Evolutionary conservation across 2,797 vertebrate genomes (phyloP), one percentile per base, ranked within the genome.

Genomic region (Pangasius macronema): DNA sequence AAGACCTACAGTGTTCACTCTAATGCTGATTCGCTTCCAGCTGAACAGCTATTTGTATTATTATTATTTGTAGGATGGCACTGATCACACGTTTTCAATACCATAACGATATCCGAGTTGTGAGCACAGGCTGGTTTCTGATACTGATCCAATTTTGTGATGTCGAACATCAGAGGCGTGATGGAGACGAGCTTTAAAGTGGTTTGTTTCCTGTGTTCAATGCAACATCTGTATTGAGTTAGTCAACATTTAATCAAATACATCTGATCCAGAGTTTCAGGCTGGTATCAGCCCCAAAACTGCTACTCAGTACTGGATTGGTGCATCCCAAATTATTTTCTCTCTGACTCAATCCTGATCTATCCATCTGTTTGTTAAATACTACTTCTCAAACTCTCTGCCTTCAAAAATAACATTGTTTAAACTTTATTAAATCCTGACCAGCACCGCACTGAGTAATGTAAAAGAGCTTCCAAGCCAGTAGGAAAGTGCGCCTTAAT

Each of bases 1-100:
- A 63, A 46, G 42, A 20, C 39, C 59, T 82, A 65, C 80, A 82
- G 65, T 24, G 82, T 68, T 83, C 42, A 68, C 63, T 65, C 80
- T 18, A 8, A 46, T 4, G 7, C 36, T 30, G 39, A 65, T 82
- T 65, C 65, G 39, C 80, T 82, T 18, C 59, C 80, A 82, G 80
- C 57, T n/a, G 77, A 57, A 59, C 24, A 16, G 59, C 57, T 49
- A 30, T n/a, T n/a, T n/a, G n/a, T n/a, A n/a, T n/a, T n/a, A n/a
- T n/a, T 33, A 30, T 80, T 59, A n/a, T 36, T 68, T 83, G 61
- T 53, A 51, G 42, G 46, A 70, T 0, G 11, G n/a, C 27, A 51
- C 42, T 30, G 80, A 49, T n/a, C 6, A 6, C 24, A n/a, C 61
- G 7, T 33, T 67, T 63, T 11, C 27, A 83, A 36, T 36, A 27